A percentile compares a stretch with the other conserved stretches of the same genome.
Evolutionary conservation across 2,888 invertebrate genomes (phyloP).

Genomic region (Hololepta plana): DNA sequence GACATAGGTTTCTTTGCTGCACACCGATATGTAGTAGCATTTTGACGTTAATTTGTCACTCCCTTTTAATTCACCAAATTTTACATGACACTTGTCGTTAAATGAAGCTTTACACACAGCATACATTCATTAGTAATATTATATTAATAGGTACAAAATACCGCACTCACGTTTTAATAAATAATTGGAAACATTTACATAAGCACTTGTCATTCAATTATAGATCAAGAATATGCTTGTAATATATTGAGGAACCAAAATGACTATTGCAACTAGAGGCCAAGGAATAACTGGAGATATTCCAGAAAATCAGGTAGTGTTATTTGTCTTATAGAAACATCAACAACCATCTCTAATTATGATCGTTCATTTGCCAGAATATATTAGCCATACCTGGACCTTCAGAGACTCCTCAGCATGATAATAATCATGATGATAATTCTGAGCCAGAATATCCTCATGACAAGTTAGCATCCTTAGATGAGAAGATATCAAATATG

Average conservation of each 20-base stretch:
- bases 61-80: too few species aligned
- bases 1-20: too few species aligned
- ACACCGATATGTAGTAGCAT: too few species aligned
- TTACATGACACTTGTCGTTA: too few species aligned
- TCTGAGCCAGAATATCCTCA: constrained; percentile 65
- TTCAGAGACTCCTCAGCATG: constrained; percentile 16
- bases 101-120: too few species aligned
- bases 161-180: too few species aligned
- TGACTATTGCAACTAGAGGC: constrained; percentile 45
- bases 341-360: not conserved
- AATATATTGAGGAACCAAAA: constrained; percentile 23
- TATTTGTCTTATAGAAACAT: not conserved
- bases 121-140: too few species aligned
- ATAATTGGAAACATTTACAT: too few species aligned
- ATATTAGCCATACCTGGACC: constrained; percentile 14
- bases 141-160: too few species aligned
- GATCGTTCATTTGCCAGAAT: constrained; percentile 8
- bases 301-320: constrained; percentile 24
- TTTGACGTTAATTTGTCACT: too few species aligned
- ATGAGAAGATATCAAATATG: constrained; percentile 91
- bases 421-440: constrained; percentile 21
- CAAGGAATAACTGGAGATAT: constrained; percentile 39
- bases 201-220: not conserved
- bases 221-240: constrained; percentile 17
- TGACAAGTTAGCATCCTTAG: constrained; percentile 69